Percentiles rank a stretch among this genome's conserved stretches.
phyloP scores from a whole-genome alignment of 2,113 vertebrate genomes.

The Leucosticte australis region DNA sequence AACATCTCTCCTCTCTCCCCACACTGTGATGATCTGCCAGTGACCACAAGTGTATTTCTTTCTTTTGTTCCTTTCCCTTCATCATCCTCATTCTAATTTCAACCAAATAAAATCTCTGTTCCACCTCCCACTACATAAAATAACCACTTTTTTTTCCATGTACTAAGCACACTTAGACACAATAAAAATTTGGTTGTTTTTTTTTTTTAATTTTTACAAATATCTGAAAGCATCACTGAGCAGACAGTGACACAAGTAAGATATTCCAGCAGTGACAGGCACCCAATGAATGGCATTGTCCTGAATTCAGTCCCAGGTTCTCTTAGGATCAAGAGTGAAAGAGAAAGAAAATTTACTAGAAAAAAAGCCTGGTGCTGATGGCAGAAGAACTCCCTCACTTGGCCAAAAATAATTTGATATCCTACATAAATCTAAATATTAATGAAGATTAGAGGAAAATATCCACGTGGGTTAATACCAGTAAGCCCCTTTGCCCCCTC shows the following conservation, averaged over 20 bases:
- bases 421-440: background rate
- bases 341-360: background rate
- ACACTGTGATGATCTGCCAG: background rate
- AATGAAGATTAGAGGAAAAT: background rate
- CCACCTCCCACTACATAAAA: background rate
- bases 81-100: background rate
- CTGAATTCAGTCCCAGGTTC: slow-evolving; percentile 4
- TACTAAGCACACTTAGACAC: background rate
- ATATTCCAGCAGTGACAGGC: slow-evolving; percentile 32
- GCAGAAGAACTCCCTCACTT: slow-evolving; percentile 7
- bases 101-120: background rate
- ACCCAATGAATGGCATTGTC: slow-evolving; percentile 3
- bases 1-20: background rate
- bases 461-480: background rate
- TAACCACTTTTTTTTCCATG: background rate
- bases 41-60: background rate
- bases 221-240: slow-evolving; percentile 52
- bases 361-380: background rate
- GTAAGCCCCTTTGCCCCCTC: background rate
- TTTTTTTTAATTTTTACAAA: slow-evolving; percentile 66
- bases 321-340: background rate
- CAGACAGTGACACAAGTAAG: slow-evolving; percentile 10
- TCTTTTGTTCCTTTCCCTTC: background rate
- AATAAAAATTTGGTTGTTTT: background rate
- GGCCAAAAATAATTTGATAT: background rate